These are phyloP conservation scores for Danio rerio DNA, from an alignment of 2,113 vertebrate genomes.

Conservation along the genomic window DNA sequence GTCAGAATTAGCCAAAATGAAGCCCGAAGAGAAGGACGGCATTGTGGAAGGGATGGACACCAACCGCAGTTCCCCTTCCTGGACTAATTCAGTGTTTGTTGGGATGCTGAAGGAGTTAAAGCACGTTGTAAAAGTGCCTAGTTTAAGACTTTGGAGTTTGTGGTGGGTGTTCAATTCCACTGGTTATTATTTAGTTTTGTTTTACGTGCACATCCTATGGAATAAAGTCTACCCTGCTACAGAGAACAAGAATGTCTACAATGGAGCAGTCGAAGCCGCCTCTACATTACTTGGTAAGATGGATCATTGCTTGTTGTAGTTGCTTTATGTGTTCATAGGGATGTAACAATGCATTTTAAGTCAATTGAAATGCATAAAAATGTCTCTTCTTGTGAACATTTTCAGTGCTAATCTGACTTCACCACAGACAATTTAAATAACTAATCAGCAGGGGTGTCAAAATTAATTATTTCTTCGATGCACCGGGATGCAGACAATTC, in stretches of 20 bases:
- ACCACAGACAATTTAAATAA: too few relatives aligned
- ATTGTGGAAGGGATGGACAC: neutral
- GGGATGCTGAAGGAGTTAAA: constrained; percentile 83
- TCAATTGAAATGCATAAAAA: too few relatives aligned
- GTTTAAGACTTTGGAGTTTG: constrained; percentile 89
- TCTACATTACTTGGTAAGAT: constrained; percentile 88
- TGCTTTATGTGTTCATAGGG: too few relatives aligned
- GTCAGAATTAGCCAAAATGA: constrained; percentile 66
- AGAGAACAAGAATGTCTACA: constrained; percentile 78
- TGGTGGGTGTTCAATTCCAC: constrained; percentile 97
- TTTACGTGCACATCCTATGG: constrained; percentile 94
- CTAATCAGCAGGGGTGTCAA: too few relatives aligned
- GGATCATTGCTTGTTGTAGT: too few relatives aligned
- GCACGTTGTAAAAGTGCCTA: constrained; percentile 68
- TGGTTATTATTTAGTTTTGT: constrained; percentile 92
- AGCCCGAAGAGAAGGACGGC: neutral
- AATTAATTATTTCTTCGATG: too few relatives aligned
- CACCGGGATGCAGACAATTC: too few relatives aligned
- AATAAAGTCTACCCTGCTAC: constrained; percentile 67
- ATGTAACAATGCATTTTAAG: too few relatives aligned
- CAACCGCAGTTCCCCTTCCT: constrained; percentile 22
- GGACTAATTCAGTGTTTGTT: constrained; percentile 70
- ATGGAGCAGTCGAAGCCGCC: constrained; percentile 90
- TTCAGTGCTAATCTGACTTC: too few relatives aligned
- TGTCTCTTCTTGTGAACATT: too few relatives aligned